Evolutionary conservation across 2,797 vertebrate genomes (phyloP).

Genomic region (Arnoldichthys spilopterus): DNA sequence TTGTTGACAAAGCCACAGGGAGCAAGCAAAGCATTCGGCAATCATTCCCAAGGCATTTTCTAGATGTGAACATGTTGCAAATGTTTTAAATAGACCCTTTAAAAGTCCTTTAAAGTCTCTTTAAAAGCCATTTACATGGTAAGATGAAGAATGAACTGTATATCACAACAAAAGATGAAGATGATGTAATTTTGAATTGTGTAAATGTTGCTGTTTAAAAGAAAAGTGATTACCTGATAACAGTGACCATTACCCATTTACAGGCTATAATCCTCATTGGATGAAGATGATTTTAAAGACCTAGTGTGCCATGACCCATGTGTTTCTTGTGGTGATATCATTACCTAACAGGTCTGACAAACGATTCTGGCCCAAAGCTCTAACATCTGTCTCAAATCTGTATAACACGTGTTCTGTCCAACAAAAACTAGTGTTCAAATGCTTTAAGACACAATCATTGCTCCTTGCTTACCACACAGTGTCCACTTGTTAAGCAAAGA

Average conservation of each 20-base stretch:
- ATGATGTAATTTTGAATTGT: too few relatives aligned
- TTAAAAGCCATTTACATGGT: not conserved
- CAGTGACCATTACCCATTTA: not conserved
- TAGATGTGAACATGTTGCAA: conserved; percentile 1
- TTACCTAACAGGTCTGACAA: conserved; percentile 17
- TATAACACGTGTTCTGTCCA: conserved; percentile 25
- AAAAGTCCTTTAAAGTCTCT: not conserved
- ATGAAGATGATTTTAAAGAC: not conserved
- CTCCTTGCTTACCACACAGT: not conserved
- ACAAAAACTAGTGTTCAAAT: conserved; percentile 1
- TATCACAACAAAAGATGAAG: not conserved
- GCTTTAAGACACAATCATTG: conserved; percentile 6
- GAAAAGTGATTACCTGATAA: not conserved
- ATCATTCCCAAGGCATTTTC: conserved; percentile 1
- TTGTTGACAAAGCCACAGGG: conserved; percentile 13
- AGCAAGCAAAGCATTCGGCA: not conserved
- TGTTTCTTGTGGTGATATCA: conserved; percentile 19
- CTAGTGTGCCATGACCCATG: not conserved
- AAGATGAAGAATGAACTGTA: not conserved
- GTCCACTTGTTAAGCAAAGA: not conserved
- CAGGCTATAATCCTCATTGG: not conserved
- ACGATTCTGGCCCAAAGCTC: conserved; percentile 24
- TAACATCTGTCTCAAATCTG: conserved; percentile 48
- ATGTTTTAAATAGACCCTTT: conserved; percentile 10
- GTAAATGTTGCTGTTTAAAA: not conserved